Base-by-base conservation (phyloP, 1,140 invertebrate genomes). In the Drosophila sp. region DNA sequence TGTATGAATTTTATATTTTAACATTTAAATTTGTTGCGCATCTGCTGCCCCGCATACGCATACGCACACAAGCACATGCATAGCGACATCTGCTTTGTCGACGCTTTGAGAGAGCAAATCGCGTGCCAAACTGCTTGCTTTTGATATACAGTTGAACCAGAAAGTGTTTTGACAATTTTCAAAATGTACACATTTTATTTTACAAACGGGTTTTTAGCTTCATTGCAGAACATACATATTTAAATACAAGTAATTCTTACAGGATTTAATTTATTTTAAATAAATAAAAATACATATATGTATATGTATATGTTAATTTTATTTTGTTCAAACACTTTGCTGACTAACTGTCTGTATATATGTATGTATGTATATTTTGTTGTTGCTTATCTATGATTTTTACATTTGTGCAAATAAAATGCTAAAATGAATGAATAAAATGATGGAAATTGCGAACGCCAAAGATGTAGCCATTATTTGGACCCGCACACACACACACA, bases 11-110 rank as follows among this genome's bases (percentile, higher is more conserved):
- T 61, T 69, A 25, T 43, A 56, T 58, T 57, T 56, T 6, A 50
- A 46, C 45, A 51, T 53, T 72, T 67, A 67, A 72, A 66, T 72
- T 72, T 72, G 63, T 72, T 72, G 70, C 70, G 70, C 70, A 72
- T 72, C 70, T 72, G 70, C 53, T 29, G 43, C 13, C 34, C 8
- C 38, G 32, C 61, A 41, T 25, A 41, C 46, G 45, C 38, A 56
- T 48, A 54, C 21, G 59, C 45, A 61, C 38, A 69, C 27, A 51
- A 8, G 46, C 13, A 36, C 36, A 46, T 11, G 34, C 13, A 50
- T 11, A 48, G 53, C 34, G 36, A 56, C 53, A 56, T 56, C 53
- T 56, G 53, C 53, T 53, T 53, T 53, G 50, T 29, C 50, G 50
- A 50, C 50, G 50, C 53, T 58, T 58, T 58, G 34, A 50, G 21